Evolutionary conservation across 2,797 vertebrate species (phyloP).

Genomic region (Galago senegalensis): DNA sequence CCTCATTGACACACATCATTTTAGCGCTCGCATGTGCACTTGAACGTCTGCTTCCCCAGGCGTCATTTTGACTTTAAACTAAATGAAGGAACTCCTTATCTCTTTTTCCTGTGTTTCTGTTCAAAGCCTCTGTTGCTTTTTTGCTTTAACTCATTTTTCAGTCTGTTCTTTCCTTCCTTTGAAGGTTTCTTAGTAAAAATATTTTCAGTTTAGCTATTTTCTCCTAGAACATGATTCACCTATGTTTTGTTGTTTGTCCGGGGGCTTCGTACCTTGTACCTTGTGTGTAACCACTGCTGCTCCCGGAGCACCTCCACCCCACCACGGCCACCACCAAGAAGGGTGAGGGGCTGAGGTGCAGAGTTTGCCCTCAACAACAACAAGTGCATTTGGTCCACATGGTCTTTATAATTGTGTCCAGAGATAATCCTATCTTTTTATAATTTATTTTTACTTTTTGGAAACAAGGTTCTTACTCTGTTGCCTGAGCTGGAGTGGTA

Average conservation of each 20-base stretch:
- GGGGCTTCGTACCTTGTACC: not conserved
- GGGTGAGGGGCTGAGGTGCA: not conserved
- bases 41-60: conserved; percentile 56
- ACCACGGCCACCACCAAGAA: not conserved
- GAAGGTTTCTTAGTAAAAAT: conserved; percentile 71
- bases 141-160: conserved; percentile 71
- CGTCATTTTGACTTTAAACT: conserved; percentile 74
- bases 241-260: not conserved
- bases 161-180: conserved; percentile 76
- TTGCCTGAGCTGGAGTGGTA: not conserved
- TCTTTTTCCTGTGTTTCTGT: conserved; percentile 73
- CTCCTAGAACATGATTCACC: not conserved
- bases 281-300: not conserved
- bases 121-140: not conserved
- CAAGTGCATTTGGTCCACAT: not conserved
- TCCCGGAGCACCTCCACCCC: not conserved
- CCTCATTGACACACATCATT: not conserved
- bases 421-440: not conserved
- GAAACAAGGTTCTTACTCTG: not conserved
- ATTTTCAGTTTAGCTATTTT: conserved; percentile 74
- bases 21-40: conserved; percentile 43
- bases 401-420: not conserved
- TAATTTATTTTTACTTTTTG: not conserved
- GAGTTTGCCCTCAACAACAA: not conserved
- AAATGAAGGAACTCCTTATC: conserved; percentile 70